These are phyloP conservation scores for Eciton burchellii DNA, from an alignment of 1,140 invertebrate genomes.

Conservation along the genomic window DNA sequence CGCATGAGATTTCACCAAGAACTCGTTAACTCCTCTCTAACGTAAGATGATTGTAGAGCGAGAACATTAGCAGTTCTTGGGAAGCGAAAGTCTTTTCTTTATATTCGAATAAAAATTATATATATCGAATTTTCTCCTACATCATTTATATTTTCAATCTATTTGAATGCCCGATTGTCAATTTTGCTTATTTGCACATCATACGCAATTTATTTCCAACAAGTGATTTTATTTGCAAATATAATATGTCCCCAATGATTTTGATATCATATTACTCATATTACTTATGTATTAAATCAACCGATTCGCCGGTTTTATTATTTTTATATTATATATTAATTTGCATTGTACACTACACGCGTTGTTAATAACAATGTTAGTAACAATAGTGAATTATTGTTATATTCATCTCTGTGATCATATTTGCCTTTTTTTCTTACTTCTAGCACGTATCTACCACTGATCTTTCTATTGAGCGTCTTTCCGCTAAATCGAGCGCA, in stretches of 20 bases:
- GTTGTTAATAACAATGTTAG: not conserved
- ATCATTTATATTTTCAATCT: not conserved
- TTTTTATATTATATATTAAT: no score
- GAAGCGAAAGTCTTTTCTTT: conserved; percentile 1
- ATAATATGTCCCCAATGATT: no score
- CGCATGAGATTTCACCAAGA: conserved; percentile 3
- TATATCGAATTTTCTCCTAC: conserved; percentile 1
- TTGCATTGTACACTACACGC: no score
- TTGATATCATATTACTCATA: no score
- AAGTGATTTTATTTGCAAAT: no score
- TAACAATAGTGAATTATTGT: not conserved
- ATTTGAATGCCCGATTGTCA: no score
- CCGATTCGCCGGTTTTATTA: no score
- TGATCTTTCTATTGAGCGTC: conserved; percentile 16
- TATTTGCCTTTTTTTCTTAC: not conserved
- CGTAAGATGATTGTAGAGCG: not conserved
- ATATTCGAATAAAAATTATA: not conserved
- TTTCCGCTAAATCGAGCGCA: conserved; percentile 61
- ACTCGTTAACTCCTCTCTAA: not conserved
- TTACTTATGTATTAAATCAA: no score
- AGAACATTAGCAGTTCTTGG: not conserved
- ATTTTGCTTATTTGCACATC: no score
- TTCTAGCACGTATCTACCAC: conserved; percentile 47
- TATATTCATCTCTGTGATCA: not conserved
- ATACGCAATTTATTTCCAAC: no score